Base-by-base conservation (phyloP, 2,888 invertebrate genomes). In the Scaptodrosophila latifasciaeformis region DNA sequence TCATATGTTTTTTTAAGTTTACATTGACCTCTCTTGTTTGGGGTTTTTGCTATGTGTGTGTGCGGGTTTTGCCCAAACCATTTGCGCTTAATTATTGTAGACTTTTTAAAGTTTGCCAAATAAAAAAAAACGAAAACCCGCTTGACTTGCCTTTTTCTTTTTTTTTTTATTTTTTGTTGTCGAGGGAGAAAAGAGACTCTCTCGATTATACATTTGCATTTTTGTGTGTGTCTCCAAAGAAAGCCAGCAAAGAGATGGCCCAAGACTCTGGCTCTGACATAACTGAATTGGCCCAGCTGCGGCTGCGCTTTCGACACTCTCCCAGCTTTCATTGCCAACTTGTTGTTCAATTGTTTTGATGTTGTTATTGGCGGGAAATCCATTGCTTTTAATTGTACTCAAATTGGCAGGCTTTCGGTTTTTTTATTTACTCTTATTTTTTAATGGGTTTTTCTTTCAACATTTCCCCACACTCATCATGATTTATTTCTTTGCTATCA, bases 291-390 rank as follows among this genome's bases (percentile, higher is more conserved):
- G 17, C 37, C 7, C 10, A 12, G 31, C 40, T 31, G 47, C 34
- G 29, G 31, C 39, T 52, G 48, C 48, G 58, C 59, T 60, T 59
- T 59, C 58, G 65, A 65, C 57, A 62, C 65, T n/a, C n/a, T n/a
- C n/a, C n/a, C n/a, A n/a, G n/a, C n/a, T 72, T 70, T 70, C 70
- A 70, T 69, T 68, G 67, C 68, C 62, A 70, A 70, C 51, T 59
- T 49, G 52, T 55, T 40, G 49, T 31, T 34, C 57, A 27, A 30
- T 60, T 55, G 39, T 53, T 39, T 27, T 13, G 15, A 39, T 18
- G 27, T 30, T 15, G 2, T 12, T 12, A 15, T 29, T 29, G 39
- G 49, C 65, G 75, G 75, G 63, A 76, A 77, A 71, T 65, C 77
- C 77, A 54, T 42, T 53, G 31, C 47, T 54, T 61, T 68, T 70